Percentiles rank a stretch among this genome's conserved stretches.
Conservation (phyloP, 2,113 vertebrate species). For the Recurvirostra avosetta region DNA sequence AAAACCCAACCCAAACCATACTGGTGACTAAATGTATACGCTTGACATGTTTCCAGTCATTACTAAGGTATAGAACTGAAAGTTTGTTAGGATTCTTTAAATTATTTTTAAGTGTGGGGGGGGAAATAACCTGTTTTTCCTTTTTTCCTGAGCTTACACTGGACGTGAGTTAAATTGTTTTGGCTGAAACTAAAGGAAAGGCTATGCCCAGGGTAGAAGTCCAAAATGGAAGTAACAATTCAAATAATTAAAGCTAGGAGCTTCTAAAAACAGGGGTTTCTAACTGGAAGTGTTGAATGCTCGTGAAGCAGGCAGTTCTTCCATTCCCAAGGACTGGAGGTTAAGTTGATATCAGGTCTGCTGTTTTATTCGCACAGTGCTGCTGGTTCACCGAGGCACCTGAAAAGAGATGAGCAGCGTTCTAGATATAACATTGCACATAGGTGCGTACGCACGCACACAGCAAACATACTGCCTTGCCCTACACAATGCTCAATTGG, state of each 20-base stretch:
- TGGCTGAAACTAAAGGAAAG: not conserved
- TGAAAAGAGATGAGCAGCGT: not conserved
- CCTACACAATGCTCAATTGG: not conserved
- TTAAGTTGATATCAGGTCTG: not conserved
- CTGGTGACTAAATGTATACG: not conserved
- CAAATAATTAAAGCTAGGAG: not conserved
- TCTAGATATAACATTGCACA: fast-evolving
- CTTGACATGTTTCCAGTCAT: not conserved
- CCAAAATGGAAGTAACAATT: not conserved
- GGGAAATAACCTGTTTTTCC: not conserved
- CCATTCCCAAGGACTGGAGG: not conserved
- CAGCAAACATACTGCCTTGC: not conserved
- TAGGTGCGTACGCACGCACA: fast-evolving
- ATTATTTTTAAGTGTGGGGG: not conserved
- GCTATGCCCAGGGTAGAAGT: not conserved
- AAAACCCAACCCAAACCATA: fast-evolving
- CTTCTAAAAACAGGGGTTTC: not conserved
- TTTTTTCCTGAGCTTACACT: not conserved
- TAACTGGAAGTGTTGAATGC: not conserved
- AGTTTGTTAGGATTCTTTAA: not conserved
- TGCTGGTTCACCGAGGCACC: too few relatives aligned
- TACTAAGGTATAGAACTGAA: not conserved
- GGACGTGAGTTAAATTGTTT: not conserved
- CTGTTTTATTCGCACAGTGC: not conserved
- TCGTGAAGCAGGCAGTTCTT: not conserved